These are phyloP conservation scores for Nasua narica DNA, from an alignment of 2,797 vertebrate species.

Conservation along the genomic window DNA sequence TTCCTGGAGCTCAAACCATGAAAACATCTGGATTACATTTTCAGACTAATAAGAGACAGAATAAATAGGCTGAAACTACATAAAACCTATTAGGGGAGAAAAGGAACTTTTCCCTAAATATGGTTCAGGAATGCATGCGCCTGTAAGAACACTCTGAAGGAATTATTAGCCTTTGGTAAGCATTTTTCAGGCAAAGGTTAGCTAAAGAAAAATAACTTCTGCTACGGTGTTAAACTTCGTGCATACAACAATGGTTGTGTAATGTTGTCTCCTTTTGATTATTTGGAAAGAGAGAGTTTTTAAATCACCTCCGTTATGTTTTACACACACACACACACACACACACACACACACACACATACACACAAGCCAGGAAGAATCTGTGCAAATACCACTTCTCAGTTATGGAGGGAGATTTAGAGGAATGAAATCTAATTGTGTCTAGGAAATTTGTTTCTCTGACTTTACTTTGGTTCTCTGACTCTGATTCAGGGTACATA, in stretches of 20 bases:
- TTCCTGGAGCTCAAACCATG: conserved; percentile 37
- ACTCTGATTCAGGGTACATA: background rate
- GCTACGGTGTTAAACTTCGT: conserved; percentile 23
- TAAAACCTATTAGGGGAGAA: conserved; percentile 48
- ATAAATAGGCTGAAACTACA: conserved; percentile 62
- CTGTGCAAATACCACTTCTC: conserved; percentile 53
- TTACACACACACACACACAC: background rate
- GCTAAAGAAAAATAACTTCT: background rate
- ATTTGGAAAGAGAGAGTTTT: conserved; percentile 53
- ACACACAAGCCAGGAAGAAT: conserved; percentile 51
- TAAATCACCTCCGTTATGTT: conserved; percentile 70
- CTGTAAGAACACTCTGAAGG: background rate
- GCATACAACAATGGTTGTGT: background rate
- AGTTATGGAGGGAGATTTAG: conserved; percentile 44
- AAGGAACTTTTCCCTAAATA: conserved; percentile 26
- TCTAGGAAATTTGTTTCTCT: conserved; percentile 54
- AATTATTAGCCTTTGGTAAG: background rate
- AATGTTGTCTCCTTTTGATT: conserved; percentile 48
- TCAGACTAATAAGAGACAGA: conserved; percentile 34
- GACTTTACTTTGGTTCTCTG: conserved; percentile 9
- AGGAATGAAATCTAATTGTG: conserved; percentile 69
- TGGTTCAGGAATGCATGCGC: background rate
- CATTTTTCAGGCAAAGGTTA: background rate
- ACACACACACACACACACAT: background rate
- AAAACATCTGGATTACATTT: conserved; percentile 72